These are phyloP conservation scores for Ericerus pela DNA, from an alignment of 1,140 invertebrate genomes.

Conservation along the genomic window DNA sequence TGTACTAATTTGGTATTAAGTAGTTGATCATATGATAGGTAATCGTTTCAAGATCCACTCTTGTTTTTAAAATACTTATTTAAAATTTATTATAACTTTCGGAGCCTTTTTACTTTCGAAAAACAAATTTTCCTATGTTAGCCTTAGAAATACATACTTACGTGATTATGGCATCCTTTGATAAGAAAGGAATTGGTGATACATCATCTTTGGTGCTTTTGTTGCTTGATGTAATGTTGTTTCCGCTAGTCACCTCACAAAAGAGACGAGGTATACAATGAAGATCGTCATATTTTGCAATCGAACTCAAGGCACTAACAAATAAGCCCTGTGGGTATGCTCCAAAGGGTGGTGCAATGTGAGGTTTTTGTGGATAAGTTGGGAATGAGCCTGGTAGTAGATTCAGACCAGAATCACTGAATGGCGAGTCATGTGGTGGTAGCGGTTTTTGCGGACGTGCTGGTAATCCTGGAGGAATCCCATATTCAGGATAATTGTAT, in stretches of 20 bases:
- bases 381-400: too few relatives aligned
- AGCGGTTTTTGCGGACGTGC: background rate
- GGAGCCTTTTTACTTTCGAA: too few relatives aligned
- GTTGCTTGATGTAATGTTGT: slow-evolving; percentile 27
- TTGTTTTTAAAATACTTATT: too few relatives aligned
- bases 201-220: too few relatives aligned
- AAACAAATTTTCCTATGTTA: too few relatives aligned
- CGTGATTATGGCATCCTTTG: slow-evolving; percentile 47
- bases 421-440: too few relatives aligned
- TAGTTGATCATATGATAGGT: too few relatives aligned
- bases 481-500: background rate
- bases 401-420: too few relatives aligned
- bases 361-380: too few relatives aligned
- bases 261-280: slow-evolving; percentile 59
- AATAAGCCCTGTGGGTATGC: slow-evolving; percentile 25
- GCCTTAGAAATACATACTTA: slow-evolving; percentile 33
- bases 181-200: slow-evolving; percentile 42
- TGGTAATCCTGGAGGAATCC: background rate
- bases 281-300: slow-evolving; percentile 55
- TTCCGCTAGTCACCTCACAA: slow-evolving; percentile 50
- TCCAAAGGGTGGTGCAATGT: slow-evolving; percentile 10
- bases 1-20: too few relatives aligned
- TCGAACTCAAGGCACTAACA: slow-evolving; percentile 46
- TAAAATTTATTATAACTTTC: too few relatives aligned
- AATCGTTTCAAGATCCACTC: too few relatives aligned